Percentiles rank a stretch among this genome's conserved stretches.
Conservation (phyloP, 2,113 vertebrate species). For the Mustelus asterias region DNA sequence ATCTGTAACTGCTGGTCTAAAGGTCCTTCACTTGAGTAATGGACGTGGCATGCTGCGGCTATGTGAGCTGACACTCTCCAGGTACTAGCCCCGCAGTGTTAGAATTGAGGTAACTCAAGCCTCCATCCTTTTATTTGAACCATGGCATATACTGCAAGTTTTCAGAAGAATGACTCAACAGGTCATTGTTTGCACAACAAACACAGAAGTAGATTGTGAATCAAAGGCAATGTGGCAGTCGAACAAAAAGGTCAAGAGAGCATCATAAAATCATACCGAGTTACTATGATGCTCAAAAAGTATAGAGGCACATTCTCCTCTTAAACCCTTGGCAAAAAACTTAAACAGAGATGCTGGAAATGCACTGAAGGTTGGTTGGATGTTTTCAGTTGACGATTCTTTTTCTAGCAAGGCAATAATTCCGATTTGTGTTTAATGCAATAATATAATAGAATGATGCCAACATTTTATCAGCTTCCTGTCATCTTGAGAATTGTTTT, state of each 20-base stretch:
- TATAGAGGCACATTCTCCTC: neutral
- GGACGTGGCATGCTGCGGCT: conserved; percentile 11
- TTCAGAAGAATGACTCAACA: neutral
- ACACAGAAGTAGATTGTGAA: neutral
- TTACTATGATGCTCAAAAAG: neutral
- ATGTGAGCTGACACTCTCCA: conserved; percentile 25
- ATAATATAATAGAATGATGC: neutral
- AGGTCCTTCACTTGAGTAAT: conserved; percentile 32
- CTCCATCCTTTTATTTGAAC: neutral
- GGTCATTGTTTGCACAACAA: conserved; percentile 16
- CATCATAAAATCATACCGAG: neutral
- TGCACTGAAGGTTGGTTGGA: neutral
- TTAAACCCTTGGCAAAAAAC: neutral
- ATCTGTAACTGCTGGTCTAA: conserved; percentile 27
- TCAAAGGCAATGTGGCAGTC: neutral
- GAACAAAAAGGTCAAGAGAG: neutral
- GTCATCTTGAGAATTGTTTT: neutral
- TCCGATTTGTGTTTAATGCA: neutral
- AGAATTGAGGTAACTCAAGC: conserved; percentile 4
- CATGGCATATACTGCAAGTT: neutral
- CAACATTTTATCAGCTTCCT: neutral
- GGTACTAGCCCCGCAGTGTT: neutral
- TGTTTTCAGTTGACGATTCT: neutral
- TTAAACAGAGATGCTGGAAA: neutral
- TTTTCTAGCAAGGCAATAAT: neutral